Percentiles rank a stretch among this genome's conserved stretches.
These are phyloP conservation scores for Brachyptera risi DNA, from an alignment of 2,888 invertebrate genomes.

Conservation along the genomic window DNA sequence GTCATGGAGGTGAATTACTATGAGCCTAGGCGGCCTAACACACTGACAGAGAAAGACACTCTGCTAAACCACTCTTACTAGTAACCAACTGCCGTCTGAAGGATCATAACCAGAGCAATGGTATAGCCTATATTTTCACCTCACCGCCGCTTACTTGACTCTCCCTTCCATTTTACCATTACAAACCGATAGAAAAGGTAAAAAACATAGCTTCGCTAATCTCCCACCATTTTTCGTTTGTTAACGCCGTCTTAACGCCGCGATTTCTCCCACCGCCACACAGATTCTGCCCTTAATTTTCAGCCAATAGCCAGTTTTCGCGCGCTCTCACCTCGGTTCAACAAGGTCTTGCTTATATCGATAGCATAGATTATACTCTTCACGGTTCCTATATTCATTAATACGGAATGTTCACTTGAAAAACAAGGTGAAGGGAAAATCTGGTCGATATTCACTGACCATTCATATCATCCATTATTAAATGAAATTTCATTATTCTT, in stretches of 20 bases:
- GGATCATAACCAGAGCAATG: conserved; percentile 24
- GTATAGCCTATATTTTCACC: conserved; percentile 28
- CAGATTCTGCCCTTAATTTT: not conserved
- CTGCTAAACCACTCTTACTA: conserved; percentile 2
- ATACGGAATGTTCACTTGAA: not conserved
- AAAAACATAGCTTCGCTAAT: not conserved
- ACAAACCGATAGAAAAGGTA: not conserved
- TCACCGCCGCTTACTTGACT: conserved; percentile 23
- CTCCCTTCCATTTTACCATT: not conserved
- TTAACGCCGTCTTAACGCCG: too few relatives aligned
- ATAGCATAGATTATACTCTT: not conserved
- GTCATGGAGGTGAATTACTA: too few relatives aligned
- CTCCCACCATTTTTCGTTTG: not conserved
- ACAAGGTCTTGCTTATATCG: too few relatives aligned
- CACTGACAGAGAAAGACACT: not conserved
- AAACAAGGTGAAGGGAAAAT: not conserved
- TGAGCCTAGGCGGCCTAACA: not conserved
- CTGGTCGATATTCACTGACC: too few relatives aligned
- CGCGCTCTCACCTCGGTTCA: too few relatives aligned
- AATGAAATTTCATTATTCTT: too few relatives aligned
- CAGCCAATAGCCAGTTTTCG: conserved; percentile 1
- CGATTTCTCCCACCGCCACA: not conserved
- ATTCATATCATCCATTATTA: too few relatives aligned
- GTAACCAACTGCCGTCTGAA: conserved; percentile 2
- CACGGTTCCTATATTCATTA: not conserved